A percentile compares a stretch with the other conserved stretches of the same genome.
These are phyloP conservation scores for Azorinus chamasolen DNA, from an alignment of 2,888 invertebrate genomes.

Conservation along the genomic window DNA sequence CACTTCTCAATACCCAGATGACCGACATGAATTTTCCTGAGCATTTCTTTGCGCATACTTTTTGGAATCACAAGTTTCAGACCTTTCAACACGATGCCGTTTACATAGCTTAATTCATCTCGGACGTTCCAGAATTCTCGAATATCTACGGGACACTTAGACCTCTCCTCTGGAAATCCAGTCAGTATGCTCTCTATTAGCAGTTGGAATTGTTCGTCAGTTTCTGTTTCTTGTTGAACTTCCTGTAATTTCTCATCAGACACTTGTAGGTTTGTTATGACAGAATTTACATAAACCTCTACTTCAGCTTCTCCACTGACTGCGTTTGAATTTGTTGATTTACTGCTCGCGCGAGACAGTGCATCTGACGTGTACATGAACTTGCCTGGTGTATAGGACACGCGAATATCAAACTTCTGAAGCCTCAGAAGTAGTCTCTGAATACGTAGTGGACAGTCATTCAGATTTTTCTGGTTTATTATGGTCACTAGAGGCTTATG, in stretches of 20 bases:
- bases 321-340: conserved; percentile 1
- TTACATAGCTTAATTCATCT: conserved; percentile 47
- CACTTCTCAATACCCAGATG: conserved; percentile 40
- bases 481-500: conserved; percentile 54
- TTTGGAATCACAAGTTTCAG: conserved; percentile 21
- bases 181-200: conserved; percentile 20
- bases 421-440: no score
- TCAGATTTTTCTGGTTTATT: conserved; percentile 36
- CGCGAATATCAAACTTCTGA: conserved; percentile 50
- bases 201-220: conserved; percentile 34
- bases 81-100: conserved; percentile 53
- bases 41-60: conserved; percentile 25
- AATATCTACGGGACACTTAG: conserved; percentile 25
- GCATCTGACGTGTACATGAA: conserved; percentile 51
- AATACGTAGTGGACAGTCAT: no score
- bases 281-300: conserved; percentile 23
- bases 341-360: conserved; percentile 26
- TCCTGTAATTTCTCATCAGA: no score
- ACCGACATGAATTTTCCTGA: conserved; percentile 18
- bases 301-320: conserved; percentile 3
- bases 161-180: conserved; percentile 53
- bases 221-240: conserved; percentile 30
- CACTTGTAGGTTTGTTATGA: no score
- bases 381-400: conserved; percentile 50
- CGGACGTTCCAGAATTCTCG: conserved; percentile 43